phyloP scores from a whole-genome alignment of 2,113 vertebrate species.

The Aplodontia rufa region DNA sequence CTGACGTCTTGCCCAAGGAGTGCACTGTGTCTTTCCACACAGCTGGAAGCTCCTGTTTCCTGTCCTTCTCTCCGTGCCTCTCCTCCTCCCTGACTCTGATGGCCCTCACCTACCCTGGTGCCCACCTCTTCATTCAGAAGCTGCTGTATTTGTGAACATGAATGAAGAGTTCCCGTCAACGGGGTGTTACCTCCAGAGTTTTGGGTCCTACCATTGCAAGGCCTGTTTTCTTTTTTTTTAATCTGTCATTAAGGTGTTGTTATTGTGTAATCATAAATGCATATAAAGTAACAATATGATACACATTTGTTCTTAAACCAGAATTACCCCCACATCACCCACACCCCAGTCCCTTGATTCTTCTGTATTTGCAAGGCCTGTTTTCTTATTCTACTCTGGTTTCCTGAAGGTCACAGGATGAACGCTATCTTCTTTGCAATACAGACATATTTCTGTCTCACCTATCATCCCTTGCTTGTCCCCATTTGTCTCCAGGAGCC shows the following conservation, averaged over 20 bases:
- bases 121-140: neutral
- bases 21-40: neutral
- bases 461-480: neutral
- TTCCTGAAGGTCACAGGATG: neutral
- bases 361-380: neutral
- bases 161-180: neutral
- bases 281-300: too few species aligned
- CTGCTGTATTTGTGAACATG: neutral
- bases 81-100: neutral
- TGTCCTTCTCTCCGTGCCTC: neutral
- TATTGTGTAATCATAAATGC: too few species aligned
- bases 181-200: neutral
- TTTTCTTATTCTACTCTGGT: neutral
- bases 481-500: neutral
- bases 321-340: too few species aligned
- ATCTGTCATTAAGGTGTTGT: too few species aligned
- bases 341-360: too few species aligned
- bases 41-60: neutral
- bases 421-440: neutral
- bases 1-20: neutral
- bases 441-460: neutral
- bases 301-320: too few species aligned
- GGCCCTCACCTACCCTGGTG: neutral
- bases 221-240: neutral
- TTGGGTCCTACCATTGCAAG: neutral